Evolutionary conservation across 2,113 vertebrate species (phyloP).

Genomic region (Anolis sagrei): DNA sequence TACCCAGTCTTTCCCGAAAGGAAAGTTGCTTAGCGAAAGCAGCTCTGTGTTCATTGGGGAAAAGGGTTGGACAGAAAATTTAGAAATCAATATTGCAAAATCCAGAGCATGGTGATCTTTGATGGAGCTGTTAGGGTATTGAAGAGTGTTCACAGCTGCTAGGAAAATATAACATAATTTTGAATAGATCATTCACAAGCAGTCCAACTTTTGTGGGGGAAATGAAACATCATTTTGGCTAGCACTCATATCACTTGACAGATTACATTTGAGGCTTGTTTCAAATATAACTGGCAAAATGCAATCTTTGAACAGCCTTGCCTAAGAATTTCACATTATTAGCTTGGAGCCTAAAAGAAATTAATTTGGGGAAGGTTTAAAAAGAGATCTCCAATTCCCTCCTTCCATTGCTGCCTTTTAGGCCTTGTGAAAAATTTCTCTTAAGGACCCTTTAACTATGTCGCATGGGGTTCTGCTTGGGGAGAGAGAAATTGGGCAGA

Average conservation of each 20-base stretch:
- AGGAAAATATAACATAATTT: neutral
- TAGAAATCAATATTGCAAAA: neutral
- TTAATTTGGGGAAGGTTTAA: too few relatives aligned
- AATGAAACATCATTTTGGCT: neutral
- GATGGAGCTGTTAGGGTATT: too few relatives aligned
- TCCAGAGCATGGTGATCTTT: neutral
- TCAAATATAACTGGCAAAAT: neutral
- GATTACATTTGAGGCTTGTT: neutral
- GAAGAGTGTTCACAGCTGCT: neutral
- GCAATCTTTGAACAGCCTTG: neutral
- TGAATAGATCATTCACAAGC: neutral
- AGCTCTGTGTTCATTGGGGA: neutral
- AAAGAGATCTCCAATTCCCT: too few relatives aligned
- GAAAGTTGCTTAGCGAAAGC: neutral
- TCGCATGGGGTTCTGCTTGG: too few relatives aligned
- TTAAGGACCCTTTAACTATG: too few relatives aligned
- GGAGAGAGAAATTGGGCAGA: too few relatives aligned
- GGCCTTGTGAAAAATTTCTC: too few relatives aligned
- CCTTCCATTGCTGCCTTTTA: too few relatives aligned
- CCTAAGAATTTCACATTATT: neutral
- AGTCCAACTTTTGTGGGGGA: neutral
- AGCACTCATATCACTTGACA: neutral
- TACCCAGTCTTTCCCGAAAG: neutral
- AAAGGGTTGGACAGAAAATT: neutral
- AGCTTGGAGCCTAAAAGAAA: too few relatives aligned